These are phyloP conservation scores for Lithophane leautieri DNA, from an alignment of 2,888 invertebrate genomes.

Conservation along the genomic window DNA sequence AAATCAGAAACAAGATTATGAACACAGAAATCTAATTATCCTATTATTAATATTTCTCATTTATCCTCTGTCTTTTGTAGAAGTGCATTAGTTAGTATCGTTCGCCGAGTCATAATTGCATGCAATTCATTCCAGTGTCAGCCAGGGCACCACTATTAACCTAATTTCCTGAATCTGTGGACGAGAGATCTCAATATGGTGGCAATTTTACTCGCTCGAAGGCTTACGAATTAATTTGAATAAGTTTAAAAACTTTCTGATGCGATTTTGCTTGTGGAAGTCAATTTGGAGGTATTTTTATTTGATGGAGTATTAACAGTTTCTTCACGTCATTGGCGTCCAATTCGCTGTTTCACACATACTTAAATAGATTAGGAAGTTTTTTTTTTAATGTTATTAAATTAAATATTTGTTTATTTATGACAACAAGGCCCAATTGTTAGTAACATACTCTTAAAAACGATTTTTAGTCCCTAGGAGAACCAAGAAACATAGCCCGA, in stretches of 20 bases:
- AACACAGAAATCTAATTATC: conserved; percentile 23
- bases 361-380: no score
- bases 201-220: conserved; percentile 28
- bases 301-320: background rate
- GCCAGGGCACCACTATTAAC: conserved; percentile 55
- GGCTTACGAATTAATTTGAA: conserved; percentile 54
- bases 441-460: no score
- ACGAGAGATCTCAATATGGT: conserved; percentile 46
- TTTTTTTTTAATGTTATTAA: no score
- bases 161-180: conserved; percentile 57
- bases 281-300: conserved; percentile 21
- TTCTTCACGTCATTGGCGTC: background rate
- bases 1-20: conserved; percentile 6
- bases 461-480: no score
- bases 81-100: conserved; percentile 43
- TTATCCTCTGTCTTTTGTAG: conserved; percentile 11
- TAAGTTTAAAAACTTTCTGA: conserved; percentile 48
- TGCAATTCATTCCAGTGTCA: conserved; percentile 48
- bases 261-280: conserved; percentile 12
- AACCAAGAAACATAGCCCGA: no score
- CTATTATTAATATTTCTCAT: conserved; percentile 23
- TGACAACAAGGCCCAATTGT: no score
- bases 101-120: conserved; percentile 47
- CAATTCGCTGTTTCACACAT: background rate
- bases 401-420: no score